These are phyloP conservation scores for Bradypodion pumilum DNA, from an alignment of 2,797 vertebrate species.

Conservation along the genomic window DNA sequence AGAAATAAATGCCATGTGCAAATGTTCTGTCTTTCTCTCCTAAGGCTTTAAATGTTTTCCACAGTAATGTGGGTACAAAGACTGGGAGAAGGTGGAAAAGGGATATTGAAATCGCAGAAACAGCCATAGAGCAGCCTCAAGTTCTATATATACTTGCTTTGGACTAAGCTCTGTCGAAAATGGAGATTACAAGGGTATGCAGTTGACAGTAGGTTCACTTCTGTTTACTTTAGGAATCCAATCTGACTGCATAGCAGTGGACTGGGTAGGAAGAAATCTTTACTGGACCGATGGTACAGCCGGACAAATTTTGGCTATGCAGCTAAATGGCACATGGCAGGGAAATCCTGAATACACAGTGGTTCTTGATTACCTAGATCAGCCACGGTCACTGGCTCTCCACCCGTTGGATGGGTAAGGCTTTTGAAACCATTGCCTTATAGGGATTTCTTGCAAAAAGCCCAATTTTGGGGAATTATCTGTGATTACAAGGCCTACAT, in stretches of 20 bases:
- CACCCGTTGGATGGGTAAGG: slow-evolving; percentile 85
- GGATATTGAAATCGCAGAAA: no score
- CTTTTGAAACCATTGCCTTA: neutral
- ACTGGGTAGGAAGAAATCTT: slow-evolving; percentile 91
- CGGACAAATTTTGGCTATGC: slow-evolving; percentile 85
- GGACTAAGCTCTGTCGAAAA: neutral
- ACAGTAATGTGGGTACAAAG: no score
- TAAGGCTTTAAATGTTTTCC: neutral
- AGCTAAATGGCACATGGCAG: slow-evolving; percentile 70
- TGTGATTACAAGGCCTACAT: neutral
- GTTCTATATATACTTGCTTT: neutral
- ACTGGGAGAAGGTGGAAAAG: no score
- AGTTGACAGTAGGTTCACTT: neutral
- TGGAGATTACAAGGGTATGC: neutral
- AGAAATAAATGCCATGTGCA: neutral
- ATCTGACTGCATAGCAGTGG: slow-evolving; percentile 86
- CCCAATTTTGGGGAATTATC: neutral
- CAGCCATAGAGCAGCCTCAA: neutral
- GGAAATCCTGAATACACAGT: slow-evolving; percentile 78
- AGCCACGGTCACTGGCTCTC: slow-evolving; percentile 85
- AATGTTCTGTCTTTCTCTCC: neutral
- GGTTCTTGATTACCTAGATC: slow-evolving; percentile 84
- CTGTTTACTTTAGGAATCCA: slow-evolving; percentile 80
- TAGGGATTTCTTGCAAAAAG: neutral
- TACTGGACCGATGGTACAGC: slow-evolving; percentile 89